phyloP scores from a whole-genome alignment of 1,140 invertebrate genomes.

The Aphelenchoides avenae region DNA sequence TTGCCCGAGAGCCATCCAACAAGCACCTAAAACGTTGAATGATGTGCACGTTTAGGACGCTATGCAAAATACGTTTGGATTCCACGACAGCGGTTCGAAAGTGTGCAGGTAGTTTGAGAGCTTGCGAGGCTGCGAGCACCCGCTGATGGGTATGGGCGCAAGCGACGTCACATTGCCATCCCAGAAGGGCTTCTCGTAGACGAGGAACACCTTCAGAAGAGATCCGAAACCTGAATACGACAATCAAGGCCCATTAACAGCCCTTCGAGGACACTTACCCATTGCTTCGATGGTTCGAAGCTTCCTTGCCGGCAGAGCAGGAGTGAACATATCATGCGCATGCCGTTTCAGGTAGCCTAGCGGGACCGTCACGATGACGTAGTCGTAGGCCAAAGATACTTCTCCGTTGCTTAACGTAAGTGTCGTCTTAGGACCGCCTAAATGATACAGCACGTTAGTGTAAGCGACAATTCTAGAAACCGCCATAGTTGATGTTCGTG shows the following conservation, averaged over 20 bases:
- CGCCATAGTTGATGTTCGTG: no score
- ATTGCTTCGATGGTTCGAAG: constrained; percentile 71
- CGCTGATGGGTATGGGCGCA: constrained; percentile 12
- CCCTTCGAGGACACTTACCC: no score
- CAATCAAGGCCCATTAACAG: no score
- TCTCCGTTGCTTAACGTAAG: no score
- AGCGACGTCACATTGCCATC: constrained; percentile 13
- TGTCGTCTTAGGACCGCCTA: no score
- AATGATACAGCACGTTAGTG: no score
- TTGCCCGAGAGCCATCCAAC: constrained; percentile 34
- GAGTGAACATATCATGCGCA: constrained; percentile 73
- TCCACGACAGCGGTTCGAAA: constrained; percentile 18
- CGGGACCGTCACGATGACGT: constrained; percentile 83
- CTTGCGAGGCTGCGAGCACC: not conserved
- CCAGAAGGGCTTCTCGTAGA: constrained; percentile 79
- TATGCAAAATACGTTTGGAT: not conserved
- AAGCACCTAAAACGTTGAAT: constrained; percentile 16
- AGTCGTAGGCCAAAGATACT: no score
- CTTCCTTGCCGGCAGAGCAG: constrained; percentile 77
- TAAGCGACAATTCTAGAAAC: no score
- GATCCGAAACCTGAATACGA: constrained; percentile 73
- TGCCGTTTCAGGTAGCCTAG: constrained; percentile 82
- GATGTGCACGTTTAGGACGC: not conserved
- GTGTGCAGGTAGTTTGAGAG: constrained; percentile 12
- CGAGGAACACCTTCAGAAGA: constrained; percentile 86